phyloP scores from a whole-genome alignment of 2,113 vertebrate genomes.

The Meriones unguiculatus region DNA sequence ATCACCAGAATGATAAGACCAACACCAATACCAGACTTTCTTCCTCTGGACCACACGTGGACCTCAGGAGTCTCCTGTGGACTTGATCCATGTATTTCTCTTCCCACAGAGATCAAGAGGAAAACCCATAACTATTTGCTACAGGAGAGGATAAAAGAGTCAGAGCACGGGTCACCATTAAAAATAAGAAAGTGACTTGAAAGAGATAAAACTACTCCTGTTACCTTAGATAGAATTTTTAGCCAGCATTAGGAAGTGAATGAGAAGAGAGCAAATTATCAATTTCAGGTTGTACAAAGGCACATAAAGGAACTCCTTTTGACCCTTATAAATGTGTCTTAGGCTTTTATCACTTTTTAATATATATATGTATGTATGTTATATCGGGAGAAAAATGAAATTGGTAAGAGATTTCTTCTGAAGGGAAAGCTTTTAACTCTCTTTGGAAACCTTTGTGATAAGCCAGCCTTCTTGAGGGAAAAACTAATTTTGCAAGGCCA shows the following conservation, averaged over 20 bases:
- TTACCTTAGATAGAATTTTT: neutral
- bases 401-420: conserved; percentile 7
- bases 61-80: neutral
- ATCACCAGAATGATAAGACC: neutral
- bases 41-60: neutral
- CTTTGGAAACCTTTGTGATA: neutral
- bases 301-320: conserved; percentile 33
- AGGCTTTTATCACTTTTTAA: neutral
- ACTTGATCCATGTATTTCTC: neutral
- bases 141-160: conserved; percentile 33
- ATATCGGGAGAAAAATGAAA: conserved; percentile 31
- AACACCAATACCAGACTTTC: neutral
- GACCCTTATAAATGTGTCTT: neutral
- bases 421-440: neutral
- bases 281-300: conserved; percentile 29
- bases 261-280: conserved; percentile 36
- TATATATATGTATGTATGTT: neutral
- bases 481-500: neutral
- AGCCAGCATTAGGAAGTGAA: conserved; percentile 26
- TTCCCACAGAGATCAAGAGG: conserved; percentile 66
- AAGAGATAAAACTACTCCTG: conserved; percentile 57
- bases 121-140: conserved; percentile 52
- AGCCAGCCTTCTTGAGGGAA: neutral
- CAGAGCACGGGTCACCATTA: conserved; percentile 40
- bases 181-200: conserved; percentile 65